Percentiles rank a stretch among this genome's conserved stretches.
Evolutionary conservation across 2,113 vertebrate species (phyloP).

Genomic region (Podarcis cretensis): DNA sequence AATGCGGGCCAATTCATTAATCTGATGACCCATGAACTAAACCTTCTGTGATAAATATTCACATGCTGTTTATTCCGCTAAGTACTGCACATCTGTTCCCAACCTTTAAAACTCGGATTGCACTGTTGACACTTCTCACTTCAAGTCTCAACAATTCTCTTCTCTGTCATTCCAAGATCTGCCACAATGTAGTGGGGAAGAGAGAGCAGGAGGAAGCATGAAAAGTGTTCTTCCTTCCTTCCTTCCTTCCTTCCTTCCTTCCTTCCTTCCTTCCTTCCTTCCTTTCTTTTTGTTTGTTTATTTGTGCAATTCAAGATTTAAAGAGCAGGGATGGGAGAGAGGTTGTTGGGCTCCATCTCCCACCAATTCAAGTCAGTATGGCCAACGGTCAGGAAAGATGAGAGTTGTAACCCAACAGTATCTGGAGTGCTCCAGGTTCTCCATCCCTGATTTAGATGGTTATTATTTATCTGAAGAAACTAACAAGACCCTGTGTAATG

Average conservation of each 20-base stretch:
- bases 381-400: no score
- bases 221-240: not conserved
- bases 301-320: not conserved
- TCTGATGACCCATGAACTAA: not conserved
- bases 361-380: not conserved
- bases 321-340: not conserved
- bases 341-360: not conserved
- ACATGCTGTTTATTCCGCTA: not conserved
- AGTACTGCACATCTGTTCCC: slow-evolving; percentile 19
- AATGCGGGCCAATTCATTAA: slow-evolving; percentile 30
- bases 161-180: not conserved
- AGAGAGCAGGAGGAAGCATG: no score
- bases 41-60: slow-evolving; percentile 23
- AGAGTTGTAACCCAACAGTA: no score
- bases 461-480: no score
- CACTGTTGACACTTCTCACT: not conserved
- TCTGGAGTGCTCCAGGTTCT: no score
- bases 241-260: no score
- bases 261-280: no score
- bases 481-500: no score
- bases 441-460: no score
- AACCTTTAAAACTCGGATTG: not conserved
- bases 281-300: no score
- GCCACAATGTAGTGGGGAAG: not conserved
- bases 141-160: not conserved